A percentile compares a stretch with the other conserved stretches of the same genome.
Evolutionary conservation across 2,888 invertebrate genomes (phyloP).

Genomic region (Meiosimyza decipiens): DNA sequence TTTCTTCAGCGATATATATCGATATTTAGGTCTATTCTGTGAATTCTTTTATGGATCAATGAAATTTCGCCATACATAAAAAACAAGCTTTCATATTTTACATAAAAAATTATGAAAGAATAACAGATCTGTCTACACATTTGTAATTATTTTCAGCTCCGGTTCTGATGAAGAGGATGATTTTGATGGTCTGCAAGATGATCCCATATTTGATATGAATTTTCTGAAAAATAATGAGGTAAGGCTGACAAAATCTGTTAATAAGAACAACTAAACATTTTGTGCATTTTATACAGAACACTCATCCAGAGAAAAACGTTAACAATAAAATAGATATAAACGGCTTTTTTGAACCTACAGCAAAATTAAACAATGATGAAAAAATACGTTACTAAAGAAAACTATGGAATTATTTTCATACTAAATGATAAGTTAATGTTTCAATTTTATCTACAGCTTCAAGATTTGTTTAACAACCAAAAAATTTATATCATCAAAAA

Average conservation of each 20-base stretch:
- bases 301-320: not conserved
- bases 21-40: too few species aligned
- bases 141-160: constrained; percentile 66
- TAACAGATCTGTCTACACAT: too few species aligned
- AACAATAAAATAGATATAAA: not conserved
- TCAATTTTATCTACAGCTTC: too few species aligned
- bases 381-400: constrained; percentile 3
- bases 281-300: not conserved
- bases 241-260: not conserved
- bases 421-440: too few species aligned
- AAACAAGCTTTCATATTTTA: too few species aligned
- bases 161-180: constrained; percentile 70
- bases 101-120: too few species aligned
- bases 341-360: not conserved
- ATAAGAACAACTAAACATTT: not conserved
- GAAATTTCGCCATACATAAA: too few species aligned
- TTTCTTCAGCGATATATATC: too few species aligned
- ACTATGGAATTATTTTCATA: too few species aligned
- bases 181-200: constrained; percentile 75
- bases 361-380: not conserved
- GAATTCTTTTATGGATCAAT: too few species aligned
- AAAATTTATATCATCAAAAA: not conserved
- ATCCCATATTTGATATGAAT: constrained; percentile 64
- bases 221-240: constrained; percentile 34
- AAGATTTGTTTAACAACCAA: not conserved